A percentile compares a stretch with the other conserved stretches of the same genome.
Conservation (phyloP, 2,113 vertebrate species). For the Serilophus lunatus region DNA sequence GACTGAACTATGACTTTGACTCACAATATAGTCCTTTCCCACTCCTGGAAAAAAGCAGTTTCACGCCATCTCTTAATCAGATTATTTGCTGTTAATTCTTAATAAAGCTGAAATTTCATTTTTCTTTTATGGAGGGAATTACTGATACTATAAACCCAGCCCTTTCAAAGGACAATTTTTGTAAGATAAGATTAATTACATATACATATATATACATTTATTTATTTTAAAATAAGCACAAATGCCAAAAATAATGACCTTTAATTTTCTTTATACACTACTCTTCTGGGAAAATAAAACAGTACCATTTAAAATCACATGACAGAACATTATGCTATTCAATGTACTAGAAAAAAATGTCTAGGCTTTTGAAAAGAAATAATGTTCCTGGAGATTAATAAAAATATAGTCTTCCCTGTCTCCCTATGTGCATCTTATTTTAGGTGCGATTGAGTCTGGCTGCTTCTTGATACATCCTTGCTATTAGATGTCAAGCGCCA, state of each 20-base stretch:
- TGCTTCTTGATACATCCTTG: not conserved
- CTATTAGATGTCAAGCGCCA: not conserved
- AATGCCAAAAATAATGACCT: not conserved
- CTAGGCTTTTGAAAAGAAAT: not conserved
- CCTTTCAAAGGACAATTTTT: not conserved
- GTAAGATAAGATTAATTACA: no score
- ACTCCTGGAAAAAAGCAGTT: not conserved
- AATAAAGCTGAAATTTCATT: not conserved
- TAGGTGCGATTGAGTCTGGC: not conserved
- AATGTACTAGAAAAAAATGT: not conserved
- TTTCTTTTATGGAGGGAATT: not conserved
- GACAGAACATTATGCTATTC: not conserved
- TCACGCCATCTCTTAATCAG: not conserved
- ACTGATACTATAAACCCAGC: not conserved
- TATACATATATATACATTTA: no score
- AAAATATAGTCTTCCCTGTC: not conserved
- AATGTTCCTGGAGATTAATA: not conserved
- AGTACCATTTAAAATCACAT: not conserved
- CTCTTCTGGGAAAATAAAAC: not conserved
- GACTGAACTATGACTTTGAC: not conserved
- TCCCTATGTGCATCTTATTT: not conserved
- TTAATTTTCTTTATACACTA: not conserved
- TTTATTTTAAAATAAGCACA: no score
- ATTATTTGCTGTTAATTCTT: not conserved
- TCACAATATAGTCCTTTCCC: not conserved